Percentiles rank a stretch among this genome's conserved stretches.
These are phyloP conservation scores for Albula glossodonta DNA, from an alignment of 2,113 vertebrate genomes.

Conservation along the genomic window DNA sequence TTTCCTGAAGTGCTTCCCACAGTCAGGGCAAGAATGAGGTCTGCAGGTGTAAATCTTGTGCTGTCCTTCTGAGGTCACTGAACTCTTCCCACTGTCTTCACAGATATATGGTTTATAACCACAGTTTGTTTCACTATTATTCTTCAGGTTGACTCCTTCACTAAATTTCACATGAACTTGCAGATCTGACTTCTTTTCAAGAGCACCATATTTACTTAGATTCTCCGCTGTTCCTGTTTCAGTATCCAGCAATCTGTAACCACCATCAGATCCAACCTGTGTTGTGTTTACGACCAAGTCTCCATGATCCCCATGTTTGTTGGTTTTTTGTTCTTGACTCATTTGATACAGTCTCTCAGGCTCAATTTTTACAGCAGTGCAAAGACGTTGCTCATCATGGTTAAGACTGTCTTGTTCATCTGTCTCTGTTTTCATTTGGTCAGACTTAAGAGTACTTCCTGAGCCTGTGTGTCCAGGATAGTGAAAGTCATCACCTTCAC, in stretches of 20 bases:
- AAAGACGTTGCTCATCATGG: not conserved
- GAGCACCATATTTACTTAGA: not conserved
- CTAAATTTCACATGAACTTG: not conserved
- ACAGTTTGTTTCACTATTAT: not conserved
- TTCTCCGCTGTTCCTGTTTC: not conserved
- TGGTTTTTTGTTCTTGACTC: not conserved
- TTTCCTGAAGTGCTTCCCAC: slow-evolving; percentile 6
- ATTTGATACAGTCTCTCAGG: not conserved
- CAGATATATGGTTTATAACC: not conserved
- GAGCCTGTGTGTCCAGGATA: not conserved
- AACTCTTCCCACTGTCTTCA: not conserved
- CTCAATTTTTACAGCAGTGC: not conserved
- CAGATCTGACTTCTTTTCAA: slow-evolving; percentile 2
- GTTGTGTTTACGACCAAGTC: not conserved
- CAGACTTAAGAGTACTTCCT: not conserved
- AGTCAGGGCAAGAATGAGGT: not conserved
- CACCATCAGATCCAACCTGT: not conserved
- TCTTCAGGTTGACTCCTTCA: not conserved
- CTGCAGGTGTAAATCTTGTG: not conserved
- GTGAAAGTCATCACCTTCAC: not conserved
- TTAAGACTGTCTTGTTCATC: not conserved
- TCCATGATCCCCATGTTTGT: not conserved
- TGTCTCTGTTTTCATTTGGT: not conserved
- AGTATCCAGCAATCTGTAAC: not conserved
- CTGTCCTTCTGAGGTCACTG: not conserved